These are phyloP conservation scores for Vombatus ursinus DNA, from an alignment of 2,113 vertebrate species.

Conservation along the genomic window DNA sequence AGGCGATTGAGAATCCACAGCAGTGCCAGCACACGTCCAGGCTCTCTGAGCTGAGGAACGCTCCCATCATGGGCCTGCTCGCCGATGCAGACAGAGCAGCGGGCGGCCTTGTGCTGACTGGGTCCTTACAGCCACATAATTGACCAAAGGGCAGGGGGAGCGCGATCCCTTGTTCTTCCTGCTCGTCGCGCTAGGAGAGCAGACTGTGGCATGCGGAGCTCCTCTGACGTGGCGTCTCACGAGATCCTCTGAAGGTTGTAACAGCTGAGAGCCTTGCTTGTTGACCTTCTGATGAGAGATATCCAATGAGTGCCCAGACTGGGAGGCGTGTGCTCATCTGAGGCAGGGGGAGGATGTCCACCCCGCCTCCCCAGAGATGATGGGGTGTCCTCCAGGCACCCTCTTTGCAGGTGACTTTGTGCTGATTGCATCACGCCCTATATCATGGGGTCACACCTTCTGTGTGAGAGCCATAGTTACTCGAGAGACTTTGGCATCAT, in stretches of 20 bases:
- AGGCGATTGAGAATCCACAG: background rate
- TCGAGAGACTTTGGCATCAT: background rate
- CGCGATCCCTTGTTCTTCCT: background rate
- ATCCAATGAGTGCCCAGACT: background rate
- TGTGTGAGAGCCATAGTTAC: background rate
- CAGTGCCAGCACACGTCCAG: background rate
- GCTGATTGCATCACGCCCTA: no score
- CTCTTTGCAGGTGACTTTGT: background rate
- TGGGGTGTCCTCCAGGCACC: no score
- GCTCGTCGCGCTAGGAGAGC: background rate
- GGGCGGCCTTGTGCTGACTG: no score
- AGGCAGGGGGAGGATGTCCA: background rate
- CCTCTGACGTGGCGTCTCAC: no score
- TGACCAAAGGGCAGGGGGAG: no score
- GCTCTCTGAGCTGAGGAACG: no score
- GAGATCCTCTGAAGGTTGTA: background rate
- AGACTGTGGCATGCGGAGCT: background rate
- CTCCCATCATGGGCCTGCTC: no score
- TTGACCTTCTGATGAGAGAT: background rate
- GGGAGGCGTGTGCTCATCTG: background rate
- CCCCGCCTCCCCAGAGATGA: background rate
- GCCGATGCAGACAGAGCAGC: accelerated
- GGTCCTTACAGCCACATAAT: background rate
- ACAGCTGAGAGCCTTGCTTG: background rate
- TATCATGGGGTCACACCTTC: background rate